These are phyloP conservation scores for Tigriopus californicus DNA, from an alignment of 2,888 invertebrate genomes.

Conservation along the genomic window DNA sequence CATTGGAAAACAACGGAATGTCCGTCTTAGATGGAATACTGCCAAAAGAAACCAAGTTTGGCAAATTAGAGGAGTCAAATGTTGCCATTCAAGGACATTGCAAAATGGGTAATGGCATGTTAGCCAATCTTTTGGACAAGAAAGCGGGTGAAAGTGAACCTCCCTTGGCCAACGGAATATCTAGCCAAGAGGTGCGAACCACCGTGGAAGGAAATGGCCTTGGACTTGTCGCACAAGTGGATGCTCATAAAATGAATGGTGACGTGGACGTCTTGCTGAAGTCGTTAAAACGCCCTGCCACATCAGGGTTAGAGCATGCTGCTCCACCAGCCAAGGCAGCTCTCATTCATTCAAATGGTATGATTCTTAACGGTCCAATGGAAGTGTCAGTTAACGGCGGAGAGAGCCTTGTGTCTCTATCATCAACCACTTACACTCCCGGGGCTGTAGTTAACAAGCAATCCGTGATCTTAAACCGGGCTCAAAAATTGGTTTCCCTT, in stretches of 20 bases:
- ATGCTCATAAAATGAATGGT: too few species aligned
- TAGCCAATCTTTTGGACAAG: conserved; percentile 62
- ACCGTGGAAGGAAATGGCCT: not conserved
- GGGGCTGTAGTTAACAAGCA: not conserved
- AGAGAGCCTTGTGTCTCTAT: too few species aligned
- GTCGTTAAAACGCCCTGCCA: not conserved
- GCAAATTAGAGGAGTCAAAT: not conserved
- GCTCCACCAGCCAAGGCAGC: not conserved
- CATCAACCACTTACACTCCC: not conserved
- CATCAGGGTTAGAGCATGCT: not conserved
- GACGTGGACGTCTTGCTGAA: too few species aligned
- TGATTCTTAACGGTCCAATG: not conserved
- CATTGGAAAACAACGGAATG: too few species aligned
- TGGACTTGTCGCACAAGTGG: too few species aligned
- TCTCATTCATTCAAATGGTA: not conserved
- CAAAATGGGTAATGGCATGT: conserved; percentile 33
- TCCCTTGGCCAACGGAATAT: conserved; percentile 35
- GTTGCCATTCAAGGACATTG: conserved; percentile 8
- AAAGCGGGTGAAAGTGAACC: conserved; percentile 35
- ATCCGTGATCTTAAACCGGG: too few species aligned
- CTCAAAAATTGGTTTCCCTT: not conserved
- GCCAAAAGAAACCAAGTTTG: not conserved
- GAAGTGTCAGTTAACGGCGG: too few species aligned
- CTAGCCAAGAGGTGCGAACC: conserved; percentile 22
- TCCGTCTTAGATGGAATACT: not conserved